These are phyloP conservation scores for Antheraea yamamai DNA, from an alignment of 2,888 invertebrate species.

Conservation along the genomic window DNA sequence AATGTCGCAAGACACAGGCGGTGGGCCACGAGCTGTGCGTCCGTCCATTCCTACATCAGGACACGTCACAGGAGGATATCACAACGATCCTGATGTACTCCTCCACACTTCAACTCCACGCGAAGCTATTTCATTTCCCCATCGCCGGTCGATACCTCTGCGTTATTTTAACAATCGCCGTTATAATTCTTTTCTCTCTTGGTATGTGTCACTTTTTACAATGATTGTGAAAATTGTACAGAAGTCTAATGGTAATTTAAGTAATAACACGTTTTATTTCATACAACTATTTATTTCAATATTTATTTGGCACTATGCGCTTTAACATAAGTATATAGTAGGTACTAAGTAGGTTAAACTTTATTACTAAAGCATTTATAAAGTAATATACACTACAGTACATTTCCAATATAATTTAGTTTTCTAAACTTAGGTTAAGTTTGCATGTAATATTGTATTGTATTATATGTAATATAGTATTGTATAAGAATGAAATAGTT, in stretches of 20 bases:
- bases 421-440: not conserved
- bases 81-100: slow-evolving; percentile 89
- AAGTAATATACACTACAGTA: not conserved
- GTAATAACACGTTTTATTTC: slow-evolving; percentile 27
- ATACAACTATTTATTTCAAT: slow-evolving; percentile 25
- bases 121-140: slow-evolving; percentile 88
- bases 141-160: slow-evolving; percentile 87
- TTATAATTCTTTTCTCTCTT: slow-evolving; percentile 84
- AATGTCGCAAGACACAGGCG: slow-evolving; percentile 86
- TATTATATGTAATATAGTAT: too few species aligned
- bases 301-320: not conserved
- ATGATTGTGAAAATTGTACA: slow-evolving; percentile 39
- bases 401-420: too few species aligned
- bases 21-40: slow-evolving; percentile 90
- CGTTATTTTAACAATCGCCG: slow-evolving; percentile 82
- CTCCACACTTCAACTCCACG: slow-evolving; percentile 87
- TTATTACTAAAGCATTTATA: not conserved
- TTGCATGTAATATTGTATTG: too few species aligned
- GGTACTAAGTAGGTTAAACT: not conserved
- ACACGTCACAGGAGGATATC: slow-evolving; percentile 88
- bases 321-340: not conserved
- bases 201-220: slow-evolving; percentile 87
- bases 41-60: slow-evolving; percentile 90
- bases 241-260: slow-evolving; percentile 3
- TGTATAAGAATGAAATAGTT: too few species aligned